phyloP scores from a whole-genome alignment of 2,888 invertebrate species.

The Beris chalybata region DNA sequence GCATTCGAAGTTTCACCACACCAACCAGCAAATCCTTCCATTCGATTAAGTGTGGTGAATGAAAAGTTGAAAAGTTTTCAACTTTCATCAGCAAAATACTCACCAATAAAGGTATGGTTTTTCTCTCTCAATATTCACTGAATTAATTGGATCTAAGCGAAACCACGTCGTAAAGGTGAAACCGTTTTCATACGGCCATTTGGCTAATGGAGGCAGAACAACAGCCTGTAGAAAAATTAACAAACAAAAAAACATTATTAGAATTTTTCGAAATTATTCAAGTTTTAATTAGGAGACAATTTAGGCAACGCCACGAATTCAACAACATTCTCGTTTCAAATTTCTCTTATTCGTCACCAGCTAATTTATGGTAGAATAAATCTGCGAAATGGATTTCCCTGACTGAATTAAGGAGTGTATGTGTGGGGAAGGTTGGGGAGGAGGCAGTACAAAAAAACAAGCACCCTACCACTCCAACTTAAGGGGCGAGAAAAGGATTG shows the following conservation, averaged over 20 bases:
- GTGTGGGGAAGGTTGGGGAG: too few relatives aligned
- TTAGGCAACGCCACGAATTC: background rate
- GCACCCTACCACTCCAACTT: too few relatives aligned
- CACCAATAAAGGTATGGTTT: slow-evolving; percentile 98
- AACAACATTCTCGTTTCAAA: slow-evolving; percentile 8
- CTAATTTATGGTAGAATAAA: slow-evolving; percentile 20
- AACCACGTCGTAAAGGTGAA: slow-evolving; percentile 99
- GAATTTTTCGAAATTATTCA: background rate
- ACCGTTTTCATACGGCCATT: slow-evolving; percentile 99
- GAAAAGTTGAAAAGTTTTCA: background rate
- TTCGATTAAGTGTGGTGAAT: background rate
- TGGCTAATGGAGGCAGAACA: slow-evolving; percentile 93
- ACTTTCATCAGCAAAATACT: slow-evolving; percentile 47
- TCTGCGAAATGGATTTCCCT: background rate
- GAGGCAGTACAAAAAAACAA: too few relatives aligned
- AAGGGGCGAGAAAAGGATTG: too few relatives aligned
- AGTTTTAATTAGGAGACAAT: background rate
- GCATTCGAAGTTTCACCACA: background rate
- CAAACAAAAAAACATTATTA: slow-evolving; percentile 16
- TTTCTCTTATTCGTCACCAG: slow-evolving; percentile 1
- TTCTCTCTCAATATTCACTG: slow-evolving; percentile 97
- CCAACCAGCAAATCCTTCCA: background rate
- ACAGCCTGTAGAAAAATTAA: slow-evolving; percentile 72
- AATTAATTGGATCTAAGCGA: slow-evolving; percentile 96
- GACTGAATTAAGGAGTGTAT: background rate